These are phyloP conservation scores for Armadillidium nasatum DNA, from an alignment of 1,140 invertebrate genomes.

Conservation along the genomic window DNA sequence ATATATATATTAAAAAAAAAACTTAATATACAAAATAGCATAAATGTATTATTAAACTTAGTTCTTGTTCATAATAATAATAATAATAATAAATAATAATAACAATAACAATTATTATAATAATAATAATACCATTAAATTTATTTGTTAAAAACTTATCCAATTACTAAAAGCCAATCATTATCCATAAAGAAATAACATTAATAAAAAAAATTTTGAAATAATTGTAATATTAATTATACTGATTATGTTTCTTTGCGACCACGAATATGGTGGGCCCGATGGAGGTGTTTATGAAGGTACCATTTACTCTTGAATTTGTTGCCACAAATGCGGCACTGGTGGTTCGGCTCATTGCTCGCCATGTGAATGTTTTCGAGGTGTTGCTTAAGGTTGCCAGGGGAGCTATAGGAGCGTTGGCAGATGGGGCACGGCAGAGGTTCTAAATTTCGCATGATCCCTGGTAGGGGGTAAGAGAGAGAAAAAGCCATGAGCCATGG, in stretches of 20 bases:
- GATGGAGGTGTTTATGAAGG: conserved; percentile 44
- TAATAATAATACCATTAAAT: too few relatives aligned
- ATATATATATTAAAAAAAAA: too few relatives aligned
- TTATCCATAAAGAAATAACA: too few relatives aligned
- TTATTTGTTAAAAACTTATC: too few relatives aligned
- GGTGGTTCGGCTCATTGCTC: conserved; percentile 43
- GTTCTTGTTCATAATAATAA: too few relatives aligned
- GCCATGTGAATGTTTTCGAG: conserved; percentile 45
- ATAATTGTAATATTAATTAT: too few relatives aligned
- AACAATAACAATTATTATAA: too few relatives aligned
- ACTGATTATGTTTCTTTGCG: conserved; percentile 41
- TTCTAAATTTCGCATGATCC: conserved; percentile 45
- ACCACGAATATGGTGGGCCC: conserved; percentile 43
- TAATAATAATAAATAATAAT: too few relatives aligned
- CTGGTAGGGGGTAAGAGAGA: conserved; percentile 39
- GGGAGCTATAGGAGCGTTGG: conserved; percentile 45
- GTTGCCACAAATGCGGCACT: conserved; percentile 45
- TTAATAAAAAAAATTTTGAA: too few relatives aligned
- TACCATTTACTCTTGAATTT: conserved; percentile 46
- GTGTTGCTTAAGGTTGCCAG: conserved; percentile 45
- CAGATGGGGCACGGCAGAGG: conserved; percentile 45
- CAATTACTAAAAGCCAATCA: too few relatives aligned
- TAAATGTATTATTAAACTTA: too few relatives aligned
- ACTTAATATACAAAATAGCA: too few relatives aligned
- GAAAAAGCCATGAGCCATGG: conserved; percentile 44